Conservation (phyloP, 2,113 vertebrate species). For the Drymodes brunneopygia region DNA sequence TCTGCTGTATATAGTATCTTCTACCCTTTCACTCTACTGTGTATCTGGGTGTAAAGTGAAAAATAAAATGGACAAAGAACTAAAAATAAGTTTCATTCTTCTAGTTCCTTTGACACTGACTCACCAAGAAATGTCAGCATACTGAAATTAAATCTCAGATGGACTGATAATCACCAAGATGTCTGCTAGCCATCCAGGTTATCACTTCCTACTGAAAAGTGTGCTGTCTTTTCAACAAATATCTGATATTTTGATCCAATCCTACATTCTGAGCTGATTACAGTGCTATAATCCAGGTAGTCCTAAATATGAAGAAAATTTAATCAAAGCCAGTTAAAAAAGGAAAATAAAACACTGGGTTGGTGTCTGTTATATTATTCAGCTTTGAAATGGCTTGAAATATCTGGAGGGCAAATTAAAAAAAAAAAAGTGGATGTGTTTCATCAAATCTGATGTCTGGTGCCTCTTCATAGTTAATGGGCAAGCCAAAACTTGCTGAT, state of each 20-base stretch:
- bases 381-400: background rate
- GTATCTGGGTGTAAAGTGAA: background rate
- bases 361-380: background rate
- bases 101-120: background rate
- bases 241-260: background rate
- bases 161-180: background rate
- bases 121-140: background rate
- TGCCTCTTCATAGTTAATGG: background rate
- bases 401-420: background rate
- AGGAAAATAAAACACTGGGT: background rate
- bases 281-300: background rate
- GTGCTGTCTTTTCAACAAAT: background rate
- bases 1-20: background rate
- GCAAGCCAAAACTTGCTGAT: background rate
- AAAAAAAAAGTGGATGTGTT: background rate
- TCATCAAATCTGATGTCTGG: background rate
- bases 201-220: background rate
- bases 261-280: background rate
- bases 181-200: background rate
- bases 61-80: background rate
- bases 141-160: background rate
- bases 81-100: background rate
- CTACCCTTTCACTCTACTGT: background rate
- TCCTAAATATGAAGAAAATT: background rate
- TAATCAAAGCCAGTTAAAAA: background rate